A percentile compares a stretch with the other conserved stretches of the same genome.
phyloP scores from a whole-genome alignment of 2,113 vertebrate species.

The Sorex araneus region DNA sequence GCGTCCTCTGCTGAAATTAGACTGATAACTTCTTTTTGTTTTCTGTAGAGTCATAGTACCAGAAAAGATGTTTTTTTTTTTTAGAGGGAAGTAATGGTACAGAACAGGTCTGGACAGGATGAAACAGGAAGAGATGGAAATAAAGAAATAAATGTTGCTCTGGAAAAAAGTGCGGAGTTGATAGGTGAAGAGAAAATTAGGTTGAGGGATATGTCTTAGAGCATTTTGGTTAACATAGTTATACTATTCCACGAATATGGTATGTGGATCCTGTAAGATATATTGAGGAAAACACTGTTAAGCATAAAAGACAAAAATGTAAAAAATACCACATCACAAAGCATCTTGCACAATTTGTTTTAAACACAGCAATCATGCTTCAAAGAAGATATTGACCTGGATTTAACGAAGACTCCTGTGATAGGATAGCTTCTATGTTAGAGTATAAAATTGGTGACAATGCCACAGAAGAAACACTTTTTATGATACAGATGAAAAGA shows the following conservation, averaged over 20 bases:
- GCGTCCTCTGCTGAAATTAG: slow-evolving; percentile 5
- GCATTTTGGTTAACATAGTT: accelerated
- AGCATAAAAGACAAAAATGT: not conserved
- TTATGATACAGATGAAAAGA: not conserved
- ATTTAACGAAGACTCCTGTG: not conserved
- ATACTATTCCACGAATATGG: not conserved
- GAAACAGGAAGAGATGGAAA: not conserved
- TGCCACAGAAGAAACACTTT: not conserved
- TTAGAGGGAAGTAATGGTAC: too few relatives aligned
- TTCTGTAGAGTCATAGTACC: not conserved
- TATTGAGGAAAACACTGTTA: not conserved
- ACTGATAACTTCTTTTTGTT: slow-evolving; percentile 28
- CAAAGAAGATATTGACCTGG: not conserved
- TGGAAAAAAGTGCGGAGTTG: not conserved
- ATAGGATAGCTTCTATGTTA: not conserved
- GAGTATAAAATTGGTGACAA: not conserved
- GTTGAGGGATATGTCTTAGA: not conserved
- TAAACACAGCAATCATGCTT: not conserved
- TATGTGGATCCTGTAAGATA: not conserved
- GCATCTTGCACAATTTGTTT: not conserved
- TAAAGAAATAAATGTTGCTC: not conserved
- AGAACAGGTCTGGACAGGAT: too few relatives aligned
- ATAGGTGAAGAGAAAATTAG: not conserved
- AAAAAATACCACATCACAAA: not conserved
- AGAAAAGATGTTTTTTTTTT: too few relatives aligned